These are phyloP conservation scores for Sarcoramphus papa DNA, from an alignment of 2,797 vertebrate genomes.

Conservation along the genomic window DNA sequence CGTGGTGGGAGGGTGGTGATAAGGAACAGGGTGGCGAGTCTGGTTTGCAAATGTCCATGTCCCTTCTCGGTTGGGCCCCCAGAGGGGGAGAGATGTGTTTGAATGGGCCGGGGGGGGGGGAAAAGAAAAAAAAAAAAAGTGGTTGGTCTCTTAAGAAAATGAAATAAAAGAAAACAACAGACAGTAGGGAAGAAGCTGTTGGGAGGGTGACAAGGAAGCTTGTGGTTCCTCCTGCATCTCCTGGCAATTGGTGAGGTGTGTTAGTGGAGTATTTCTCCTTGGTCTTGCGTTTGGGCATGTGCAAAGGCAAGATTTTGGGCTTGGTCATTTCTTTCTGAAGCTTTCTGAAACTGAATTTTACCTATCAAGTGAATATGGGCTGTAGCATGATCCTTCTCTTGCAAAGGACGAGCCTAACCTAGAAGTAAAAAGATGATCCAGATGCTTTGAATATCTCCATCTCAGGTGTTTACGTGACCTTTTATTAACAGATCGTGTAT, in stretches of 20 bases:
- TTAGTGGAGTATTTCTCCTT: not conserved
- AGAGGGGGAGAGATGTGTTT: not conserved
- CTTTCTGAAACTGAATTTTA: not conserved
- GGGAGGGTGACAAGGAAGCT: not conserved
- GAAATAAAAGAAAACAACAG: not conserved
- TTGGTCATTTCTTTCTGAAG: not conserved
- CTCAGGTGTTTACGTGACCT: not conserved
- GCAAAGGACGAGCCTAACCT: not conserved
- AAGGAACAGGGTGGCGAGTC: not conserved
- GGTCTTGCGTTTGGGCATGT: not conserved
- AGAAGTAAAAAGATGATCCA: not conserved
- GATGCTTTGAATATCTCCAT: not conserved
- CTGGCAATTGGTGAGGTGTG: not conserved
- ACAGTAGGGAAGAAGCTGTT: not conserved
- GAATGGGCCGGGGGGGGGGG: not conserved
- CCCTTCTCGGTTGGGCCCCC: not conserved
- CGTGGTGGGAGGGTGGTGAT: not conserved
- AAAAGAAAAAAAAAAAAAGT: accelerated
- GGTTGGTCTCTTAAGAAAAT: not conserved
- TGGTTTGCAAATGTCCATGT: not conserved
- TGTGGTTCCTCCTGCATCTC: not conserved
- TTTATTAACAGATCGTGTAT: not conserved
- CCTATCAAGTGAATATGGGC: not conserved
- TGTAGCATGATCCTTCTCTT: not conserved
- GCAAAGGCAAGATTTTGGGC: not conserved